Evolutionary conservation across 1,140 invertebrate species (phyloP).

Genomic region (Metaphire vulgaris): DNA sequence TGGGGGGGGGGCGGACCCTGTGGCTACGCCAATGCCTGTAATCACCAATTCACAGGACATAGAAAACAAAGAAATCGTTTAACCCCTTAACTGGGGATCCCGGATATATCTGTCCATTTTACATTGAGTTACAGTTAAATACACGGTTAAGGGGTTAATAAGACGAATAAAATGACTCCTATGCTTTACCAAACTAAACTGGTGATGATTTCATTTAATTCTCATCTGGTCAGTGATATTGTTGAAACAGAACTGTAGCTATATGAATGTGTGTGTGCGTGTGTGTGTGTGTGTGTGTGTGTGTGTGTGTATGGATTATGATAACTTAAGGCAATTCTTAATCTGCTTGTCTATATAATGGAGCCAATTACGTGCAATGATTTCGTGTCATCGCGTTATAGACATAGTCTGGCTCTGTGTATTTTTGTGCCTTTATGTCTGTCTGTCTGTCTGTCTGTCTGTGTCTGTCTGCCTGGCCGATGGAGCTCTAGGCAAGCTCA

Average conservation of each 20-base stretch:
- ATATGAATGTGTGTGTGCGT: not conserved
- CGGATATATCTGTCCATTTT: not conserved
- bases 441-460: slow-evolving; percentile 1
- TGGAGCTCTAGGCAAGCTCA: too few species aligned
- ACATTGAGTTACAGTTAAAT: too few species aligned
- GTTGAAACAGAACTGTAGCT: not conserved
- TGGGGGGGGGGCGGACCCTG: too few species aligned
- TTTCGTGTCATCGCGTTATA: not conserved
- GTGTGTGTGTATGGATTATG: not conserved
- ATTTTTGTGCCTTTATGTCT: not conserved
- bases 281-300: not conserved
- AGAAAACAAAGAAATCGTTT: too few species aligned
- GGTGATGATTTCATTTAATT: too few species aligned
- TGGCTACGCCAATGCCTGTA: too few species aligned
- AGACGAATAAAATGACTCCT: too few species aligned
- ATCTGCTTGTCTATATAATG: not conserved
- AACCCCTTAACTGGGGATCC: not conserved
- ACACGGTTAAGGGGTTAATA: too few species aligned
- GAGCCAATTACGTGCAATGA: not conserved
- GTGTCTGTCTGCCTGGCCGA: not conserved
- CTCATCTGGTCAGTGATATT: not conserved
- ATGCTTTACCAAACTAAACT: too few species aligned
- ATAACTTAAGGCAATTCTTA: too few species aligned
- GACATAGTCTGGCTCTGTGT: not conserved
- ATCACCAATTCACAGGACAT: too few species aligned